Base-by-base conservation (phyloP, 92 coral and sea anemone genomes). In the Umimayanthus kanabou region DNA sequence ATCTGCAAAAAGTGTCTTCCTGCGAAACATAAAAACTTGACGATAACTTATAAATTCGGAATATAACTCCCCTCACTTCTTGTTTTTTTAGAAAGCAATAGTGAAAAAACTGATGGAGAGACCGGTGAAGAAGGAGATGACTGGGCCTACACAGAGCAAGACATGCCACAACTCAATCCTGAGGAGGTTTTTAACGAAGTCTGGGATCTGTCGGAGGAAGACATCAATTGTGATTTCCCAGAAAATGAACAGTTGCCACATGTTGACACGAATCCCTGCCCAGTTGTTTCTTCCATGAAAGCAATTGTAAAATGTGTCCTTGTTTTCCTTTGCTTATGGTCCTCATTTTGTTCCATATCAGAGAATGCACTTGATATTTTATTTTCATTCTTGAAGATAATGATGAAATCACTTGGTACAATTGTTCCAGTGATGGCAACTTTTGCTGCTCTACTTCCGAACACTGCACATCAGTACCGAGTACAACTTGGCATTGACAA, bases 291-390 rank as follows among this genome's bases (percentile, higher is more conserved):
- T 16, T 55, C 64, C 64, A 55, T 11, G 64, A 55, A 55, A 55
- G 14, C 64, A 11, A 40, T 92, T 72, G 86, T 82, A 8, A 73
- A 57, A 30, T 92, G 94, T 88, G 66, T 80, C 18, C 40, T 92
- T 74, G 47, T 85, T 29, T 81, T 89, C 42, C 80, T 92, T 72
- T 92, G 94, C 71, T 45, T 92, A 80, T 92, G 95, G 93, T 71
- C 93, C 30, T 88, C 95, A n/a, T 92, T 87, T 65, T 92, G 93
- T 85, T 81, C 88, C 1, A 88, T 92, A 77, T 90, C 93, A 53
- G 93, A 92, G 50, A 90, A 90, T 90, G 95, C 95, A 9, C 83
- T 88, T 58, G 91, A 90, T 64, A 81, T 90, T 16, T 77, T 92
- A 30, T 79, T 90, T 0, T 66, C 73, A 23, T 90, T 90, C 47